A percentile compares a stretch with the other conserved stretches of the same genome.
Conservation (phyloP, 2,113 vertebrate species). For the Chunga burmeisteri region DNA sequence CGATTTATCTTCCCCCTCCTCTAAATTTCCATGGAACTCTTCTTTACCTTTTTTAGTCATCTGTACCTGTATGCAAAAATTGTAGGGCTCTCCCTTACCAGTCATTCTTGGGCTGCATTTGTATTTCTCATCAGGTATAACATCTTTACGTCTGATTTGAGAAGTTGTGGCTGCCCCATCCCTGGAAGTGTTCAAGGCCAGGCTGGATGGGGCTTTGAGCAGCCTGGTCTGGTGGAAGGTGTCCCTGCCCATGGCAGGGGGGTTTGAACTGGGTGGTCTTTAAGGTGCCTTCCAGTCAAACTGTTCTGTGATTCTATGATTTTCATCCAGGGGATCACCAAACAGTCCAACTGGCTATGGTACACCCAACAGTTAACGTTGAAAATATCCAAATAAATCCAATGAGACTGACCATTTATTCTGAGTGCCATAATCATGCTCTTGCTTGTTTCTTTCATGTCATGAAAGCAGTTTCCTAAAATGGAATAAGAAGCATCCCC, state of each 20-base stretch:
- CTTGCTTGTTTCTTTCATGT: not conserved
- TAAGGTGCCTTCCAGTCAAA: not conserved
- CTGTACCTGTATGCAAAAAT: not conserved
- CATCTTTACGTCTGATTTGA: not conserved
- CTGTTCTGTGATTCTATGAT: not conserved
- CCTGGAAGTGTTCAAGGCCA: not conserved
- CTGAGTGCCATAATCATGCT: not conserved
- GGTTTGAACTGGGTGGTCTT: not conserved
- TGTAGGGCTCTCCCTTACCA: not conserved
- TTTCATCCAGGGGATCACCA: not conserved
- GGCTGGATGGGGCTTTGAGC: not conserved
- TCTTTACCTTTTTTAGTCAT: not conserved
- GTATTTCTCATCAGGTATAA: not conserved
- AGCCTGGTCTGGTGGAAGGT: not conserved
- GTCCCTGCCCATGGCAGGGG: not conserved
- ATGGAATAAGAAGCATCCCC: not conserved
- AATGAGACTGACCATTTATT: not conserved
- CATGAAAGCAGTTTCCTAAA: not conserved
- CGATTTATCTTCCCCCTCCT: not conserved
- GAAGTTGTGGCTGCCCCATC: not conserved
- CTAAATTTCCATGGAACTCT: not conserved
- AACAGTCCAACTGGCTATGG: not conserved
- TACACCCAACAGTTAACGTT: not conserved
- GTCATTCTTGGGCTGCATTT: not conserved
- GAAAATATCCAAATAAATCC: not conserved